Evolutionary conservation across 2,888 invertebrate species (phyloP).

Genomic region (Diarsia dahlii): DNA sequence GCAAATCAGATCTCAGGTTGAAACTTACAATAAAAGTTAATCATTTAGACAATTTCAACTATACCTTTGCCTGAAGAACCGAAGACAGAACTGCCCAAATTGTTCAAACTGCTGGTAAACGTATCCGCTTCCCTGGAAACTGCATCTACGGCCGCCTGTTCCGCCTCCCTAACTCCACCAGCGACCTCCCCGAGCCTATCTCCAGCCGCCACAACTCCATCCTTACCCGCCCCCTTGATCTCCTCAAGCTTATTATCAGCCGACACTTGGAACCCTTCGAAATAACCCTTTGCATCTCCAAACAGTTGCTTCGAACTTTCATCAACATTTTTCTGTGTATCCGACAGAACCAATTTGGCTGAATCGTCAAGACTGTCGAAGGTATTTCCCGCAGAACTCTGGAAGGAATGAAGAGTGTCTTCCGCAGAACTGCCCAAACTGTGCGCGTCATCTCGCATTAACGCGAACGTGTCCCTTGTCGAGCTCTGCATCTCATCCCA

Average conservation of each 20-base stretch:
- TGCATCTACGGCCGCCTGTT: conserved; percentile 73
- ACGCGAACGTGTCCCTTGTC: conserved; percentile 85
- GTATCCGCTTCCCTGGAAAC: conserved; percentile 82
- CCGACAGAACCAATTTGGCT: conserved; percentile 78
- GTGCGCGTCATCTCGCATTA: conserved; percentile 83
- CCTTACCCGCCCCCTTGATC: conserved; percentile 77
- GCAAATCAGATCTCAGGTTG: background rate
- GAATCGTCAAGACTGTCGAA: conserved; percentile 88
- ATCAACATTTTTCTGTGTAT: conserved; percentile 73
- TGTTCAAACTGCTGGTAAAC: conserved; percentile 86
- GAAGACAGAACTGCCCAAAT: conserved; percentile 87
- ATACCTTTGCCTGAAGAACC: conserved; percentile 88
- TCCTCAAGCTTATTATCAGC: conserved; percentile 87
- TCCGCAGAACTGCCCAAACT: conserved; percentile 85
- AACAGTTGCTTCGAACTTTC: conserved; percentile 81
- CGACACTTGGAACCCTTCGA: conserved; percentile 87
- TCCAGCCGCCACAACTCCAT: conserved; percentile 76
- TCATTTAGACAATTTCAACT: conserved; percentile 22
- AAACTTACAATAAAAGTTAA: background rate
- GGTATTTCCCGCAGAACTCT: conserved; percentile 88
- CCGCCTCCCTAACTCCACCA: conserved; percentile 72
- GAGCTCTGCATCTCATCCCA: conserved; percentile 87
- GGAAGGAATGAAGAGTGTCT: conserved; percentile 87
- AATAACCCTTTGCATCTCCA: conserved; percentile 80
- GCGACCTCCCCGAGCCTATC: conserved; percentile 77